Evolutionary conservation across 2,888 invertebrate species (phyloP).

Genomic region (Lasioglossum oenotherae): DNA sequence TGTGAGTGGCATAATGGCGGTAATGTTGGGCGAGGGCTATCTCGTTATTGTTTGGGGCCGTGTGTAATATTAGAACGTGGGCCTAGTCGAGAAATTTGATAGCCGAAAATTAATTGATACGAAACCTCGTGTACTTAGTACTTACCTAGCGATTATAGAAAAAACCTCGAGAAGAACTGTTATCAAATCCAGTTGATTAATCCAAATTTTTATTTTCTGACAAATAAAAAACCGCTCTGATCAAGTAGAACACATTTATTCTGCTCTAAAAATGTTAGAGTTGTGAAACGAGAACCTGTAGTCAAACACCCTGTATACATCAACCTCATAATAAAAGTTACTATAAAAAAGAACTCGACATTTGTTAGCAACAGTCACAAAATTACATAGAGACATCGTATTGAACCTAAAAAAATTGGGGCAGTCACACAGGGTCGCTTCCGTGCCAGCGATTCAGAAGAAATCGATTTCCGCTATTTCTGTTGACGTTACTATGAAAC

Average conservation of each 20-base stretch:
- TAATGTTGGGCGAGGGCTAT: background rate
- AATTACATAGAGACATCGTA: background rate
- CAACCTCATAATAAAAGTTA: background rate
- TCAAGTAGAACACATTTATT: too few relatives aligned
- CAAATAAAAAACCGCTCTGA: too few relatives aligned
- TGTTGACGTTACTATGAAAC: conserved; percentile 9
- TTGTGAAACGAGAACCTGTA: too few relatives aligned
- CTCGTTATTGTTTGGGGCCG: background rate
- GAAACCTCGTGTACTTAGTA: too few relatives aligned
- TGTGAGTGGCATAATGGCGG: background rate
- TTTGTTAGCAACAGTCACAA: background rate
- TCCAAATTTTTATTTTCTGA: too few relatives aligned
- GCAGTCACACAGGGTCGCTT: background rate
- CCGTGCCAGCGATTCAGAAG: conserved; percentile 1
- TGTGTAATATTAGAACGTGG: background rate
- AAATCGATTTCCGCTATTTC: conserved; percentile 5
- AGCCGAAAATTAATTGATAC: too few relatives aligned
- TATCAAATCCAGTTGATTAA: too few relatives aligned
- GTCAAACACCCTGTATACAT: background rate
- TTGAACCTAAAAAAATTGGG: background rate
- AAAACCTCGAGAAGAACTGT: too few relatives aligned
- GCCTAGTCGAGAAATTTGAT: too few relatives aligned
- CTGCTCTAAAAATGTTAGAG: too few relatives aligned
- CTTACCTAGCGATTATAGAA: too few relatives aligned
- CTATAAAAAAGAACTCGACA: background rate